Evolutionary conservation across 1,140 invertebrate species (phyloP).

Genomic region (Asobara japonica): DNA sequence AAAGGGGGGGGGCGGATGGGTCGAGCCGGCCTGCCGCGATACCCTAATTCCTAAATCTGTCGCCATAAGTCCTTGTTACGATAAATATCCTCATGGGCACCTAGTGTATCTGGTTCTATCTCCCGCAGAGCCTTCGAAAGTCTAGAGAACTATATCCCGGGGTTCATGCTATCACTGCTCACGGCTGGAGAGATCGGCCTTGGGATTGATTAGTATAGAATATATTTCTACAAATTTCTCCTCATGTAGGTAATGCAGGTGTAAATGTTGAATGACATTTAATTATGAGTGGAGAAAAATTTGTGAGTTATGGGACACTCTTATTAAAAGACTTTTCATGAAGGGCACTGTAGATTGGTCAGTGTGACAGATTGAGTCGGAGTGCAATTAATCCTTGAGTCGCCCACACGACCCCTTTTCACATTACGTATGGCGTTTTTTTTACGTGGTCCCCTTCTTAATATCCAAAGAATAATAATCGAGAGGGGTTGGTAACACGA

Average conservation of each 20-base stretch:
- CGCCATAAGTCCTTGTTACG: slow-evolving; percentile 68
- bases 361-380: slow-evolving; percentile 17
- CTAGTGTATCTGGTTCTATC: slow-evolving; percentile 48
- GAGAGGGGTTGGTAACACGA: slow-evolving; percentile 25
- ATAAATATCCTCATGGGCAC: slow-evolving; percentile 60
- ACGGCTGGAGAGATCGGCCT: neutral
- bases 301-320: neutral
- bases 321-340: neutral
- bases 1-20: slow-evolving; percentile 20
- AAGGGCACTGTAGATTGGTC: neutral
- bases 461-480: slow-evolving; percentile 26
- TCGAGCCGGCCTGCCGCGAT: slow-evolving; percentile 47
- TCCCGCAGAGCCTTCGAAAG: slow-evolving; percentile 34
- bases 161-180: neutral
- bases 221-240: neutral
- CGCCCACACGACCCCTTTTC: slow-evolving; percentile 17
- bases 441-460: neutral
- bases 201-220: slow-evolving; percentile 20
- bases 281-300: neutral
- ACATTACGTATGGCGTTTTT: neutral
- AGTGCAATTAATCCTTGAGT: slow-evolving; percentile 37
- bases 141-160: slow-evolving; percentile 18
- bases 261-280: neutral
- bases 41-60: slow-evolving; percentile 69
- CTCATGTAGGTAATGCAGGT: neutral